Percentiles rank a stretch among this genome's conserved stretches.
Evolutionary conservation across 2,113 vertebrate species (phyloP).

Genomic region (Mus spicilegus): DNA sequence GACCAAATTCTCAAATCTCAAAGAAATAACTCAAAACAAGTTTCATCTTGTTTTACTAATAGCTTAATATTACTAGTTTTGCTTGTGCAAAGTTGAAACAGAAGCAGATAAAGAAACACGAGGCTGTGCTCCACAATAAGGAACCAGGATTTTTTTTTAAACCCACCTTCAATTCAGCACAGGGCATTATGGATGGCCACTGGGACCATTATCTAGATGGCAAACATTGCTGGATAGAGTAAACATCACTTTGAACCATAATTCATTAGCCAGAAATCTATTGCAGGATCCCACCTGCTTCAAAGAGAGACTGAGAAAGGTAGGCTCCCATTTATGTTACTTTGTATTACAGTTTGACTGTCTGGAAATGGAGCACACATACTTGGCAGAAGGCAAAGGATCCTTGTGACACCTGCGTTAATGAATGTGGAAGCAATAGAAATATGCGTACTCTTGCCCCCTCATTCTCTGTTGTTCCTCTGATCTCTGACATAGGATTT

Average conservation of each 20-base stretch:
- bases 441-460: not conserved
- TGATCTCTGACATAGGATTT: not conserved
- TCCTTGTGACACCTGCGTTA: not conserved
- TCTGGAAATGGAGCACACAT: not conserved
- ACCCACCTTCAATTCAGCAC: not conserved
- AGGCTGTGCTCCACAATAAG: fast-evolving
- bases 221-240: not conserved
- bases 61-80: not conserved
- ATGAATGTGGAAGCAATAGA: not conserved
- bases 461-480: not conserved
- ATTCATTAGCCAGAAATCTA: not conserved
- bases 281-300: not conserved
- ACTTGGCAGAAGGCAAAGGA: not conserved
- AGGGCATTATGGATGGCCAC: not conserved
- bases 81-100: not conserved
- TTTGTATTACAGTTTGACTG: not conserved
- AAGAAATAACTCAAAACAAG: not conserved
- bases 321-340: not conserved
- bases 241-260: not conserved
- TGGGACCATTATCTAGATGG: not conserved
- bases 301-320: not conserved
- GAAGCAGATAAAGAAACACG: not conserved
- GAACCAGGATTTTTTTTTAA: no score
- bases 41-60: not conserved
- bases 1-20: not conserved